phyloP scores from a whole-genome alignment of 1,140 invertebrate species.

The Procambarus clarkii region DNA sequence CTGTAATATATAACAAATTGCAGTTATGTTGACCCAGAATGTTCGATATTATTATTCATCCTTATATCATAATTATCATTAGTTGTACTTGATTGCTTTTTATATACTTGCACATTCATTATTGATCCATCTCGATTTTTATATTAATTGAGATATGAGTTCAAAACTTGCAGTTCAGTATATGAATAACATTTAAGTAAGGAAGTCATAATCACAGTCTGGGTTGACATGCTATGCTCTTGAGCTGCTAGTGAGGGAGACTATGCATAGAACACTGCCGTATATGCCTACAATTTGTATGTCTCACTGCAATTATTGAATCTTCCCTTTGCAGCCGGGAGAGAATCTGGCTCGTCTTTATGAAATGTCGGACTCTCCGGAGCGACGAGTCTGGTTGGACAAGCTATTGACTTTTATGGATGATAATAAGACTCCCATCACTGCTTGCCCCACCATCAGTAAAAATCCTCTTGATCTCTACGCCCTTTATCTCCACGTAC shows the following conservation, averaged over 20 bases:
- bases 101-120: conserved; percentile 6
- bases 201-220: not conserved
- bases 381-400: conserved; percentile 92
- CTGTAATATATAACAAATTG: not conserved
- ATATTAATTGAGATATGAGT: not conserved
- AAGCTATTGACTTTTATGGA: conserved; percentile 95
- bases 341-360: conserved; percentile 82
- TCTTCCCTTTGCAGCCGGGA: conserved; percentile 50
- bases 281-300: not conserved
- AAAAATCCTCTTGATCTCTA: conserved; percentile 99
- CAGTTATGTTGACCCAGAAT: not conserved
- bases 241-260: not conserved
- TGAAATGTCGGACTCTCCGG: conserved; percentile 97
- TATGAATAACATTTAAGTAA: not conserved
- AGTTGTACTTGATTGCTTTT: not conserved
- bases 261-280: not conserved
- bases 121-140: not conserved
- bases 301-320: conserved; percentile 3
- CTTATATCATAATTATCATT: not conserved
- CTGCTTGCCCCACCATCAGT: conserved; percentile 96
- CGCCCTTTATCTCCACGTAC: conserved; percentile 94
- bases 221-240: conserved; percentile 12
- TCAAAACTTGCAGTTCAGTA: not conserved
- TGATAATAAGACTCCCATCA: conserved; percentile 92
- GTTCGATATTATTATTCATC: not conserved